These are phyloP conservation scores for Malurus leucopterus DNA, from an alignment of 2,797 vertebrate species.

Conservation along the genomic window DNA sequence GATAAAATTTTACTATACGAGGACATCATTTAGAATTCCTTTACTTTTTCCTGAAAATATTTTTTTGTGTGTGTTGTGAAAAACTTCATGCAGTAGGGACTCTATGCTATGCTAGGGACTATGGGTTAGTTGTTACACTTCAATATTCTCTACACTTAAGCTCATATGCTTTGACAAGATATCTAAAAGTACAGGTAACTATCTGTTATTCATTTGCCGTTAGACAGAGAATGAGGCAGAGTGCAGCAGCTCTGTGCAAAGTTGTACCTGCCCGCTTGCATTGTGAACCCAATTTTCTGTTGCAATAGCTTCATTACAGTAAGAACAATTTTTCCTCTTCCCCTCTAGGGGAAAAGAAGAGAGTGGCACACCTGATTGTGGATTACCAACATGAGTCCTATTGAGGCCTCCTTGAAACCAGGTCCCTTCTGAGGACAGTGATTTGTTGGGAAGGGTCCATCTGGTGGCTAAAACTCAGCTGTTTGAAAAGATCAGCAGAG, in stretches of 20 bases:
- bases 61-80: not conserved
- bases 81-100: not conserved
- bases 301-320: not conserved
- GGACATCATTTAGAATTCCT: fast-evolving
- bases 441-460: not conserved
- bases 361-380: not conserved
- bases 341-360: not conserved
- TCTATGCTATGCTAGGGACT: not conserved
- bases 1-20: not conserved
- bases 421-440: not conserved
- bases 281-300: not conserved
- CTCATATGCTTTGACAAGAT: not conserved
- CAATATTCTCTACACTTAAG: not conserved
- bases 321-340: not conserved
- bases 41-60: not conserved
- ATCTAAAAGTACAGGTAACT: not conserved
- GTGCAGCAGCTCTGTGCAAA: not conserved
- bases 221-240: not conserved
- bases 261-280: fast-evolving
- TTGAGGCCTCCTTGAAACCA: not conserved
- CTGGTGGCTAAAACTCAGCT: not conserved
- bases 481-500: not conserved
- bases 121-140: not conserved
- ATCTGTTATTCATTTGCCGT: not conserved
- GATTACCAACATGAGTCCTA: not conserved